A percentile compares a stretch with the other conserved stretches of the same genome.
These are phyloP conservation scores for Clivina fossor DNA, from an alignment of 2,888 invertebrate species.

Conservation along the genomic window DNA sequence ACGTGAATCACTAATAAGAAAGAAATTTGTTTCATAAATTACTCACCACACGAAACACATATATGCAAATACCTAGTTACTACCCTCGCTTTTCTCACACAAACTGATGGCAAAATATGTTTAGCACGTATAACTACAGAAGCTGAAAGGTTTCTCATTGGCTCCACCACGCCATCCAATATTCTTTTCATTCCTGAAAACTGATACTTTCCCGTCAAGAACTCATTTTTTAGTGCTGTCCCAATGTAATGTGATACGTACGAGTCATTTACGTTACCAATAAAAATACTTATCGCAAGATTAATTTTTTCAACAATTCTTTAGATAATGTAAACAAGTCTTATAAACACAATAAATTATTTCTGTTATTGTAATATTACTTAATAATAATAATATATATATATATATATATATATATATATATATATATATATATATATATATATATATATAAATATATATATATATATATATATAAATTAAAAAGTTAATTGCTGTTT, in stretches of 20 bases:
- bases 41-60: slow-evolving; percentile 30
- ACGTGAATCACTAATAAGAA: slow-evolving; percentile 28
- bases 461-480: too few relatives aligned
- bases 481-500: too few relatives aligned
- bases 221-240: slow-evolving; percentile 13
- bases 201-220: slow-evolving; percentile 23
- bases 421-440: too few relatives aligned
- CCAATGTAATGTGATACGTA: neutral
- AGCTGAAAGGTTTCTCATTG: slow-evolving; percentile 31
- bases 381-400: too few relatives aligned
- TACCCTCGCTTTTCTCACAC: slow-evolving; percentile 25
- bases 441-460: too few relatives aligned
- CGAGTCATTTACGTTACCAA: neutral
- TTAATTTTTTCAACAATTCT: neutral
- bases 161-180: slow-evolving; percentile 16
- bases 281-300: neutral
- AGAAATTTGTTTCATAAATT: slow-evolving; percentile 29
- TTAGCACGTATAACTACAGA: slow-evolving; percentile 13
- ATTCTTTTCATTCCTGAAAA: slow-evolving; percentile 30
- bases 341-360: too few relatives aligned
- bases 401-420: too few relatives aligned
- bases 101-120: slow-evolving; percentile 19
- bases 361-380: too few relatives aligned
- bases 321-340: too few relatives aligned
- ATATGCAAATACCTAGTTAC: slow-evolving; percentile 26